Percentiles rank a stretch among this genome's conserved stretches.
phyloP scores from a whole-genome alignment of 2,888 invertebrate genomes.

The Anoncus sp. region DNA sequence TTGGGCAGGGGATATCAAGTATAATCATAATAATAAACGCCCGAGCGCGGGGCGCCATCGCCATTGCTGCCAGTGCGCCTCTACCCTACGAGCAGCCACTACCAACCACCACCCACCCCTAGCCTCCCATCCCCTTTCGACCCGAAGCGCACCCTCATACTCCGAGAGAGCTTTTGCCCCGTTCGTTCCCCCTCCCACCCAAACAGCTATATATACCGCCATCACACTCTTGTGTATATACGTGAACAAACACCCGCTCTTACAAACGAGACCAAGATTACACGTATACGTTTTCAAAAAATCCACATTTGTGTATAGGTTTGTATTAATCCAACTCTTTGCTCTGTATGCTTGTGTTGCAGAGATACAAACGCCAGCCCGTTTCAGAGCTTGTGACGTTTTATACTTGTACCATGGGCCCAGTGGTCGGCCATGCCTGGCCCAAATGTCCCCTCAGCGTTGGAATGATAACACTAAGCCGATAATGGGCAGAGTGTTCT shows the following conservation, averaged over 20 bases:
- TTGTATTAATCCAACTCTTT: slow-evolving; percentile 41
- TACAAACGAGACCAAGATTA: slow-evolving; percentile 28
- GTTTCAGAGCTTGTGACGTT: neutral
- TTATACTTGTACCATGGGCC: neutral
- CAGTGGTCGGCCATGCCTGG: no score
- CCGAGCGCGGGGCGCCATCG: slow-evolving; percentile 81
- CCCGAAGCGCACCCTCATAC: slow-evolving; percentile 56
- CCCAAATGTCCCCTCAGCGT: no score
- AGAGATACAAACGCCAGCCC: slow-evolving; percentile 30
- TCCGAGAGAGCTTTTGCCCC: slow-evolving; percentile 57
- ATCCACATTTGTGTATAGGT: slow-evolving; percentile 50
- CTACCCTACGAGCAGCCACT: slow-evolving; percentile 48
- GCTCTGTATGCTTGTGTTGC: slow-evolving; percentile 3
- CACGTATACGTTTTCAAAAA: slow-evolving; percentile 11
- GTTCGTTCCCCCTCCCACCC: slow-evolving; percentile 41
- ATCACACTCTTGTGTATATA: slow-evolving; percentile 68
- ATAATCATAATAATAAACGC: slow-evolving; percentile 83
- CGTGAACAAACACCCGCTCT: slow-evolving; percentile 58
- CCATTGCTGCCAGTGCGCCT: slow-evolving; percentile 79
- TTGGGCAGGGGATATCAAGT: slow-evolving; percentile 82
- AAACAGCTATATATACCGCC: slow-evolving; percentile 65
- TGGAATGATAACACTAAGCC: no score
- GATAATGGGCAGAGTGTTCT: no score
- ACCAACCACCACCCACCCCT: slow-evolving; percentile 58
- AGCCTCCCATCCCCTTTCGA: slow-evolving; percentile 43